Conservation (phyloP, 2,888 invertebrate species). For the Apodemia hepburni region DNA sequence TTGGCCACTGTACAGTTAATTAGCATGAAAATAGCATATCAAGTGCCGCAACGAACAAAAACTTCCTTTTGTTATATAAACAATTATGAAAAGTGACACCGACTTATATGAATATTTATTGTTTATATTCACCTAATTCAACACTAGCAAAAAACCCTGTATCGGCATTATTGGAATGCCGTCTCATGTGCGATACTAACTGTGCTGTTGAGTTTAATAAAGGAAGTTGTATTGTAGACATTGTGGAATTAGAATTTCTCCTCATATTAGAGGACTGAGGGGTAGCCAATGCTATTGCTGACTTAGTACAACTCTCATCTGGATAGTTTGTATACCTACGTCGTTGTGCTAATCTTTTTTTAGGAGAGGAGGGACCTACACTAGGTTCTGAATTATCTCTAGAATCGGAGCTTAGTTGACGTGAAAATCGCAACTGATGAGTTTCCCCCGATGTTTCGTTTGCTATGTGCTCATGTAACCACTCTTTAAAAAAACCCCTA, state of each 20-base stretch:
- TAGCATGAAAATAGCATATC: slow-evolving; percentile 5
- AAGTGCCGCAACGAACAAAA: slow-evolving; percentile 9
- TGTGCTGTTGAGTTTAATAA: slow-evolving; percentile 71
- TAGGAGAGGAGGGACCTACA: slow-evolving; percentile 70
- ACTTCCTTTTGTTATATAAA: slow-evolving; percentile 20
- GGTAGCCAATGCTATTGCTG: slow-evolving; percentile 68
- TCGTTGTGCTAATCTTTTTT: slow-evolving; percentile 60
- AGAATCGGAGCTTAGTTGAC: slow-evolving; percentile 76
- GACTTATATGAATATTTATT: slow-evolving; percentile 81
- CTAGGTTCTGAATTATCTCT: slow-evolving; percentile 73
- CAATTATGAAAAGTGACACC: slow-evolving; percentile 18
- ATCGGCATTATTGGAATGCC: slow-evolving; percentile 83
- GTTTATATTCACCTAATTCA: slow-evolving; percentile 78
- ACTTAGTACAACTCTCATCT: slow-evolving; percentile 72
- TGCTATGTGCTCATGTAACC: slow-evolving; percentile 62
- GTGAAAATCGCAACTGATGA: slow-evolving; percentile 74
- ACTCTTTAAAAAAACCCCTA: slow-evolving; percentile 70
- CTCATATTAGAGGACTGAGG: slow-evolving; percentile 75
- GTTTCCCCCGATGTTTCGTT: slow-evolving; percentile 65
- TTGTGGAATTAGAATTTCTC: slow-evolving; percentile 81
- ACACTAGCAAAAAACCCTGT: slow-evolving; percentile 79
- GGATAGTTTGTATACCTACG: slow-evolving; percentile 66
- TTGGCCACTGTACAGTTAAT: slow-evolving; percentile 1
- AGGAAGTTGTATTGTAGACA: slow-evolving; percentile 82
- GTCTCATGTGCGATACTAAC: slow-evolving; percentile 73